These are phyloP conservation scores for Hylaea fasciaria DNA, from an alignment of 2,888 invertebrate species.

Conservation along the genomic window DNA sequence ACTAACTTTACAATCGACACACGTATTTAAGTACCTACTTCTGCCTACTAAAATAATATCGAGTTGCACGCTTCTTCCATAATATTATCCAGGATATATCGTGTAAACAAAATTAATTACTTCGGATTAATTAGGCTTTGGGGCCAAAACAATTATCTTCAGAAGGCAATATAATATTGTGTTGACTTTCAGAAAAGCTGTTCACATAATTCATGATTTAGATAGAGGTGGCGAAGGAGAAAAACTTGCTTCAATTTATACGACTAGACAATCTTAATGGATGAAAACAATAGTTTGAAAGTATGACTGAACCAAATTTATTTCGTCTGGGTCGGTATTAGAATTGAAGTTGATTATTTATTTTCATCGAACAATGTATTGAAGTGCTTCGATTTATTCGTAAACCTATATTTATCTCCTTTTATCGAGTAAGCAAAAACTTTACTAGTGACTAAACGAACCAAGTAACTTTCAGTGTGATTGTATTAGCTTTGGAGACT, in stretches of 20 bases:
- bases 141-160: slow-evolving; percentile 30
- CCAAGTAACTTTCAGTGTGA: too few relatives aligned
- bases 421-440: too few relatives aligned
- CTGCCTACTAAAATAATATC: background rate
- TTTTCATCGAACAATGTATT: too few relatives aligned
- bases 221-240: slow-evolving; percentile 8
- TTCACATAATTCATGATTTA: slow-evolving; percentile 25
- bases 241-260: slow-evolving; percentile 18
- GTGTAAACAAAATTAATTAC: slow-evolving; percentile 29
- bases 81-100: slow-evolving; percentile 14
- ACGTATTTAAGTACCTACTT: background rate
- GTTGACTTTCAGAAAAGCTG: slow-evolving; percentile 21
- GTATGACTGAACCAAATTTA: slow-evolving; percentile 12
- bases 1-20: background rate
- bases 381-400: too few relatives aligned
- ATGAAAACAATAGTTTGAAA: slow-evolving; percentile 9
- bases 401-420: too few relatives aligned
- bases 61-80: slow-evolving; percentile 3
- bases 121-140: slow-evolving; percentile 37
- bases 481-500: too few relatives aligned
- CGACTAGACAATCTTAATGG: slow-evolving; percentile 20
- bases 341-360: background rate
- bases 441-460: too few relatives aligned
- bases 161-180: slow-evolving; percentile 25
- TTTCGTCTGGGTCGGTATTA: slow-evolving; percentile 1